phyloP scores from a whole-genome alignment of 2,797 vertebrate species.

The Danio aesculapii region DNA sequence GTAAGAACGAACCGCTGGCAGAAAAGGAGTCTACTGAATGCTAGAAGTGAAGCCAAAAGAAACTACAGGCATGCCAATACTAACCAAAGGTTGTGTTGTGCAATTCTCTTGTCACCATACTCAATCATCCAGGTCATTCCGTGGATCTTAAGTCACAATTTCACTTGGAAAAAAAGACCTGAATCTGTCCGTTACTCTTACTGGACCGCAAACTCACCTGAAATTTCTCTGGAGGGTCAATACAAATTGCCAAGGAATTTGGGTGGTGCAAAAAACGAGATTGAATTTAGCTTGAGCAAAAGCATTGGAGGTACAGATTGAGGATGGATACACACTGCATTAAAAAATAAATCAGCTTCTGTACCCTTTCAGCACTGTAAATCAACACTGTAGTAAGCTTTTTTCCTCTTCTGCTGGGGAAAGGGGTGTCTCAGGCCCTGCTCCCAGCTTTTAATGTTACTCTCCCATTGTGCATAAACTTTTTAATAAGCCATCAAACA shows the following conservation, averaged over 20 bases:
- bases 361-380: conserved; percentile 83
- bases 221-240: conserved; percentile 57
- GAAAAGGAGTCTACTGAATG: conserved; percentile 40
- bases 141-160: conserved; percentile 64
- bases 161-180: conserved; percentile 24
- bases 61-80: conserved; percentile 71
- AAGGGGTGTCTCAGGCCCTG: conserved; percentile 35
- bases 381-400: conserved; percentile 82
- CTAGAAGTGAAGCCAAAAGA: conserved; percentile 74
- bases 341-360: conserved; percentile 80
- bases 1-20: conserved; percentile 33
- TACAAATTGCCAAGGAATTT: conserved; percentile 58
- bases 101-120: conserved; percentile 63
- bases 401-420: conserved; percentile 47
- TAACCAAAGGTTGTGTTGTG: conserved; percentile 76
- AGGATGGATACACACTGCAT: conserved; percentile 77
- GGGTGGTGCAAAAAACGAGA: conserved; percentile 60
- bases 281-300: conserved; percentile 59
- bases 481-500: conserved; percentile 51
- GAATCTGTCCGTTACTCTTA: conserved; percentile 53
- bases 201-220: conserved; percentile 59
- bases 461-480: conserved; percentile 51
- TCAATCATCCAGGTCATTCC: conserved; percentile 63
- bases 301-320: conserved; percentile 66
- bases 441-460: conserved; percentile 47